Evolutionary conservation across 2,888 invertebrate genomes (phyloP).

Genomic region (Polyommatus iphigenia): DNA sequence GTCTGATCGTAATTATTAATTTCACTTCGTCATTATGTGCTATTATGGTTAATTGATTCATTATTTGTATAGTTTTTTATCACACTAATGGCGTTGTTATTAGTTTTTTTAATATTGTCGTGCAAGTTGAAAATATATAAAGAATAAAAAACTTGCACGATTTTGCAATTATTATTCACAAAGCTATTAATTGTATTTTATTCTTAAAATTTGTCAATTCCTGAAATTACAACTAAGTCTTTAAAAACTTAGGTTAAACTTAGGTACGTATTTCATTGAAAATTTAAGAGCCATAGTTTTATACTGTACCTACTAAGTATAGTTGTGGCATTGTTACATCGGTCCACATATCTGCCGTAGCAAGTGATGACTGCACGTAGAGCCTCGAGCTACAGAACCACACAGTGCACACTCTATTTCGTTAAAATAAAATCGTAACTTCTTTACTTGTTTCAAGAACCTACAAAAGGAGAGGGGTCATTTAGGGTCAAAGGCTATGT

Average conservation of each 20-base stretch:
- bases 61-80: slow-evolving; percentile 31
- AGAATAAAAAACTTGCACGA: no score
- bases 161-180: no score
- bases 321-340: no score
- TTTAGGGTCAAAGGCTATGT: not conserved
- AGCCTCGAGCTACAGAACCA: no score
- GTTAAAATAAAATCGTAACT: not conserved
- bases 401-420: not conserved
- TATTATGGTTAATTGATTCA: slow-evolving; percentile 29
- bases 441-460: not conserved
- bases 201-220: not conserved
- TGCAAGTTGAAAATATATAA: not conserved
- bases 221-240: not conserved
- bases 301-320: no score
- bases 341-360: no score
- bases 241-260: no score
- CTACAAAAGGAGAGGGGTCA: not conserved
- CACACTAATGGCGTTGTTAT: not conserved
- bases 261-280: not conserved
- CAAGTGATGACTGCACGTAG: no score
- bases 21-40: slow-evolving; percentile 21
- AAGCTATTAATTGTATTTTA: not conserved
- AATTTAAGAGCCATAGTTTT: no score
- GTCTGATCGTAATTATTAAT: slow-evolving; percentile 34
- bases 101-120: not conserved